Base-by-base conservation (phyloP, 1,140 invertebrate species). In the Zophobas atratus region DNA sequence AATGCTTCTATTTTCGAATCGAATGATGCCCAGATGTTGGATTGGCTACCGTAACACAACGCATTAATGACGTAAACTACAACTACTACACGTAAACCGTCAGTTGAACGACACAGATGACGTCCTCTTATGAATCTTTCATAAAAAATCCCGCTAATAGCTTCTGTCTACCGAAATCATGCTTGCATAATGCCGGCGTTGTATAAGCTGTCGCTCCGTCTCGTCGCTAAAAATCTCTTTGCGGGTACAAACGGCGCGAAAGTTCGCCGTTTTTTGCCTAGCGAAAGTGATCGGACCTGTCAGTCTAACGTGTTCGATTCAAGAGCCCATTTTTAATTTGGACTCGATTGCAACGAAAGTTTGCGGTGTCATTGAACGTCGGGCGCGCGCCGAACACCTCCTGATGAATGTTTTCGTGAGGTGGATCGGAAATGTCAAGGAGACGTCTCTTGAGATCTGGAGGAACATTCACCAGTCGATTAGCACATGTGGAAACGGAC, bases 21-120 rank as follows among this genome's bases (percentile, higher is more conserved):
- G 60, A 67, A 39, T 67, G 60, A 67, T 67, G 60, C 60, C 60
- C 60, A 67, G 60, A 67, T 67, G 60, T 67, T 67, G 60, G 60
- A 67, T 67, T 67, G 43, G 60, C 38, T 43, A 67, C 39, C 33
- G 43, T 67, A 43, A 67, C 33, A 43, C 60, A 43, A 43, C 60
- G n/a, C 60, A 39, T 36, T 67, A 43, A 39, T 67, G 60, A 67
- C 60, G 60, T 67, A 60, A 60, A 60, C 6, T 60, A 60, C 56
- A 36, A 60, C 56, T 36, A 36, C 8, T 36, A 1, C 33, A 57
- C 55, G 55, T 57, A 63, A 63, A 63, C 39, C n/a, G 43, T 33
- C 41, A 67, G 60, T 43, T 43, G 60, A 33, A 43, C 43, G 60
- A 43, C 60, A 55, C 53, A 55, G 35, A 55, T 51, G 49, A 51